Conservation (phyloP, 2,888 invertebrate genomes). For the Drosophila demipolita region DNA sequence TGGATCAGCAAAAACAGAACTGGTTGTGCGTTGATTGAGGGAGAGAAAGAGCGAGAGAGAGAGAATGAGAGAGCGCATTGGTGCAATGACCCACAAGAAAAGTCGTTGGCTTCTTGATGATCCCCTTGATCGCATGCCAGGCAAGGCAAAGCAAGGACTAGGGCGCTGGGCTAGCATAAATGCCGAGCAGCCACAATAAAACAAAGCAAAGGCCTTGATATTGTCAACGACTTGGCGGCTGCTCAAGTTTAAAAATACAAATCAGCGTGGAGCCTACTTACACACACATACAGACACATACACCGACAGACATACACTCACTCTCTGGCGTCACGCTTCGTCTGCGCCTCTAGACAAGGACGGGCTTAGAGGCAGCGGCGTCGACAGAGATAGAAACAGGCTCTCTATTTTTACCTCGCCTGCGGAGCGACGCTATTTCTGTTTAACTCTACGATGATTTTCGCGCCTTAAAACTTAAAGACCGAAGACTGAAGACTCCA, state of each 20-base stretch:
- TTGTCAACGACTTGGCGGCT: conserved; percentile 68
- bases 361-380: neutral
- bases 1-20: conserved; percentile 54
- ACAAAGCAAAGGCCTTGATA: conserved; percentile 67
- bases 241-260: conserved; percentile 58
- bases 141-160: conserved; percentile 16
- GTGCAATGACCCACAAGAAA: conserved; percentile 74
- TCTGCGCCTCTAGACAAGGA: conserved; percentile 7
- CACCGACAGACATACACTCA: neutral
- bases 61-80: conserved; percentile 1
- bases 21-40: conserved; percentile 36
- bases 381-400: conserved; percentile 6
- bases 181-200: conserved; percentile 27
- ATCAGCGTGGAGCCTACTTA: conserved; percentile 25
- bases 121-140: conserved; percentile 16
- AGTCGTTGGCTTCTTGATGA: conserved; percentile 69
- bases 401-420: conserved; percentile 62
- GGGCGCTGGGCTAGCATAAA: conserved; percentile 41
- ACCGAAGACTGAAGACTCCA: neutral
- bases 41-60: conserved; percentile 7
- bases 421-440: conserved; percentile 33
- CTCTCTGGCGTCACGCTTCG: conserved; percentile 52
- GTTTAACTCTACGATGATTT: conserved; percentile 38
- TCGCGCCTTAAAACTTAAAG: conserved; percentile 42
- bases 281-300: conserved; percentile 1